Evolutionary conservation across 1,140 invertebrate species (phyloP).

Genomic region (Drosophila athabasca): DNA sequence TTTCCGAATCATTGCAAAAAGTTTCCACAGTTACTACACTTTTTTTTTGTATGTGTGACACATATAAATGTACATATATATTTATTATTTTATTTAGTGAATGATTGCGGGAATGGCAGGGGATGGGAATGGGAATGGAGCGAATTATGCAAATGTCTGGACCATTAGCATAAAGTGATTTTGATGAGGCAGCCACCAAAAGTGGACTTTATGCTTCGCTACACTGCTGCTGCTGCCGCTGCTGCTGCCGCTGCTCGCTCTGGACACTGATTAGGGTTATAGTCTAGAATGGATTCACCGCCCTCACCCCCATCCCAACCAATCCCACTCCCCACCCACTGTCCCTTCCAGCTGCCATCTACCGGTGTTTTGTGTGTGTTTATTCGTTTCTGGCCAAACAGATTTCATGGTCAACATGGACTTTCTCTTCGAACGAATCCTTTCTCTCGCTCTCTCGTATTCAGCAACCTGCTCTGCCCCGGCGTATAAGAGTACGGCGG

Average conservation of each 20-base stretch:
- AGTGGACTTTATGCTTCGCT: constrained; percentile 79
- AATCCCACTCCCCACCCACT: constrained; percentile 2
- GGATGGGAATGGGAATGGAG: constrained; percentile 22
- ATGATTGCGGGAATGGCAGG: background rate
- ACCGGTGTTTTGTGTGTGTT: no score
- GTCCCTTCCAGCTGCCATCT: background rate
- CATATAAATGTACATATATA: constrained; percentile 24
- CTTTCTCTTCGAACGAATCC: constrained; percentile 12
- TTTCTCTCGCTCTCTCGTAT: background rate
- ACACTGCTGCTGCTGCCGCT: constrained; percentile 26
- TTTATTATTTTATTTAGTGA: constrained; percentile 1
- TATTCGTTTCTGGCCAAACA: constrained; percentile 18
- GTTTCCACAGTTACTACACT: constrained; percentile 17
- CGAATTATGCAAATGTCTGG: constrained; percentile 74
- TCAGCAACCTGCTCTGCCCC: constrained; percentile 18
- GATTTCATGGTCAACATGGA: constrained; percentile 40
- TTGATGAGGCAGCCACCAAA: constrained; percentile 71
- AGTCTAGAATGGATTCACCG: constrained; percentile 26
- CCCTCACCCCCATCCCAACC: background rate
- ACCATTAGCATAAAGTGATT: constrained; percentile 80
- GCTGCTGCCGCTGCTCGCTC: background rate
- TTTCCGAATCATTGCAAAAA: constrained; percentile 26
- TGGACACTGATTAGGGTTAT: constrained; percentile 76
- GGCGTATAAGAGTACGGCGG: constrained; percentile 26
- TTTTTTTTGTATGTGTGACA: constrained; percentile 47